A percentile compares a stretch with the other conserved stretches of the same genome.
Evolutionary conservation across 2,113 vertebrate genomes (phyloP).

Genomic region (Gobius niger): DNA sequence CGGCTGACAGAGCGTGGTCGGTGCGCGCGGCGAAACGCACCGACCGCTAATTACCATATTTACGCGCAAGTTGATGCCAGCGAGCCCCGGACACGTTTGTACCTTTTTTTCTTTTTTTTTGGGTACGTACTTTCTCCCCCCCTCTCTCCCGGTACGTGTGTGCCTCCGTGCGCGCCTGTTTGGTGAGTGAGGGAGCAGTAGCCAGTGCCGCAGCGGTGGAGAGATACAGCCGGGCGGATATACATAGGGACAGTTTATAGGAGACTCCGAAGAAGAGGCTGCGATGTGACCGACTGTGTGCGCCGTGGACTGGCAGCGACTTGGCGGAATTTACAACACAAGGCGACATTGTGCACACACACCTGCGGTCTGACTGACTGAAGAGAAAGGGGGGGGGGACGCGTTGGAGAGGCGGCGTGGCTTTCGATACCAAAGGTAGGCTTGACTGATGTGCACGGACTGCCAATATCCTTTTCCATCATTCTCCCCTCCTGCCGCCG

Average conservation of each 20-base stretch:
- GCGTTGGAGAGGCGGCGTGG: conserved; percentile 32
- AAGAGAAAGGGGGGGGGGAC: conserved; percentile 14
- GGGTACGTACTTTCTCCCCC: too few species aligned
- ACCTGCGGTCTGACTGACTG: conserved; percentile 47
- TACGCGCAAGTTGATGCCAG: conserved; percentile 63
- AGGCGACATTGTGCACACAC: conserved; percentile 57
- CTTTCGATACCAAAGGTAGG: conserved; percentile 59
- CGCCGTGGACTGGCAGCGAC: conserved; percentile 59
- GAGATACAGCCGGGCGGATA: conserved; percentile 61
- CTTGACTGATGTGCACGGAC: conserved; percentile 58
- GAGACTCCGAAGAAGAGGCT: conserved; percentile 40
- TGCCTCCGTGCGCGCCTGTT: neutral
- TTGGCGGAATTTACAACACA: conserved; percentile 73
- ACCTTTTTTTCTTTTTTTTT: too few species aligned
- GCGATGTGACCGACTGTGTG: conserved; percentile 46
- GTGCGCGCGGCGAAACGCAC: conserved; percentile 18
- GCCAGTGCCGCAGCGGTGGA: conserved; percentile 70
- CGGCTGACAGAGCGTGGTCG: conserved; percentile 36
- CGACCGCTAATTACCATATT: conserved; percentile 57
- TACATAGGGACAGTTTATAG: conserved; percentile 57
- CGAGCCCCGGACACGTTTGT: conserved; percentile 49
- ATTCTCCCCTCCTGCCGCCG: conserved; percentile 2
- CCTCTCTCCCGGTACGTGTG: conserved; percentile 38
- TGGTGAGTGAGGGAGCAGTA: conserved; percentile 21
- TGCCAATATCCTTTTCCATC: conserved; percentile 57